Evolutionary conservation across 2,888 invertebrate genomes (phyloP).

Genomic region (Agrotis clavis): DNA sequence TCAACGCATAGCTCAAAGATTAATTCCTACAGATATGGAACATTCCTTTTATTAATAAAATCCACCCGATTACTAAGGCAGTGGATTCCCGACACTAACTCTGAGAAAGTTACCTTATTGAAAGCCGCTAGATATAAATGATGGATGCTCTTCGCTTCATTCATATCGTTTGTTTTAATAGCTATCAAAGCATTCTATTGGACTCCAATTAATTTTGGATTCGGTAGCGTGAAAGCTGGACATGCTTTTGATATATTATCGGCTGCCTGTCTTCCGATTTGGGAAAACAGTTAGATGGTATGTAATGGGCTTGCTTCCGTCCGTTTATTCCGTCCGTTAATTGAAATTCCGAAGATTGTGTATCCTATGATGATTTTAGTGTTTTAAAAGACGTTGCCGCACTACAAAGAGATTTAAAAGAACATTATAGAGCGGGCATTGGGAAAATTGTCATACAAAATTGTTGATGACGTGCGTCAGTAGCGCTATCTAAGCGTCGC

Average conservation of each 20-base stretch:
- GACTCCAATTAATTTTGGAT: slow-evolving; percentile 65
- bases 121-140: slow-evolving; percentile 73
- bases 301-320: slow-evolving; percentile 17
- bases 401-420: no score
- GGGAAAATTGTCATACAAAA: no score
- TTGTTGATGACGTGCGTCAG: no score
- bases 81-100: slow-evolving; percentile 25
- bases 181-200: slow-evolving; percentile 69
- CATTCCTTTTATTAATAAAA: slow-evolving; percentile 57
- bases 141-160: slow-evolving; percentile 67
- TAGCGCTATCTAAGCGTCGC: no score
- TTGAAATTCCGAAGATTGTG: slow-evolving; percentile 8
- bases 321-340: slow-evolving; percentile 6
- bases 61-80: slow-evolving; percentile 45
- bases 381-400: no score
- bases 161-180: slow-evolving; percentile 68
- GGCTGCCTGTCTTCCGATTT: slow-evolving; percentile 36
- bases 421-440: no score
- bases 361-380: not conserved
- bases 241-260: slow-evolving; percentile 56
- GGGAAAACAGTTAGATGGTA: slow-evolving; percentile 30
- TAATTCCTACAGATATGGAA: slow-evolving; percentile 41
- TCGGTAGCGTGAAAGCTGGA: slow-evolving; percentile 66
- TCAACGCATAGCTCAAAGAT: slow-evolving; percentile 14
- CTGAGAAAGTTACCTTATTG: slow-evolving; percentile 56